Percentiles rank a stretch among this genome's conserved stretches.
phyloP scores from a whole-genome alignment of 2,113 vertebrate genomes.

The Calonectris borealis region DNA sequence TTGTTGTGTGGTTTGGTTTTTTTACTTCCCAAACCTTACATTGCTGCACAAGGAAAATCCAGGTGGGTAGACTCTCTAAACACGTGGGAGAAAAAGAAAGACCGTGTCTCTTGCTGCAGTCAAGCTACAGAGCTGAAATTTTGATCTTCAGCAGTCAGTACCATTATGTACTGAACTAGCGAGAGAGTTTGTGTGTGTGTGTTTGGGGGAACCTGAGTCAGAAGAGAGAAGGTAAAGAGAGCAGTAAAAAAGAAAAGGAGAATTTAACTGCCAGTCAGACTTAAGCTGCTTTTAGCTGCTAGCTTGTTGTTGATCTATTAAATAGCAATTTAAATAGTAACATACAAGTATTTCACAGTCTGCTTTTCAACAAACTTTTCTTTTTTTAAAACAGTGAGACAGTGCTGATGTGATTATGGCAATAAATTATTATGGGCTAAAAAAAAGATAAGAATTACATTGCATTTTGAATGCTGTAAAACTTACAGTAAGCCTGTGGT shows the following conservation, averaged over 20 bases:
- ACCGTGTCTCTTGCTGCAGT: neutral
- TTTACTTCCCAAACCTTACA: neutral
- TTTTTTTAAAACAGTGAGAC: neutral
- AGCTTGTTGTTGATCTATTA: neutral
- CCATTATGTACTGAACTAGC: neutral
- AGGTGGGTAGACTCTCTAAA: neutral
- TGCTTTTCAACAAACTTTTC: neutral
- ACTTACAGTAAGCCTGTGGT: slow-evolving; percentile 59
- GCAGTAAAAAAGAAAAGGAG: neutral
- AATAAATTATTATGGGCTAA: slow-evolving; percentile 60
- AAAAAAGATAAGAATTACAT: slow-evolving; percentile 5
- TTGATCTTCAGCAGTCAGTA: neutral
- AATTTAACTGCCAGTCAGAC: neutral
- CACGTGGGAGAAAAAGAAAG: neutral
- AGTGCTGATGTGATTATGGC: slow-evolving; percentile 27
- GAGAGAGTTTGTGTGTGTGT: neutral
- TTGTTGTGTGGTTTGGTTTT: neutral
- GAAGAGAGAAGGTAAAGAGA: neutral
- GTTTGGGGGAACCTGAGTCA: neutral
- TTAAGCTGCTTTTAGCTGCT: neutral
- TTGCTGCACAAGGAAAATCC: neutral
- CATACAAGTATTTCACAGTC: neutral
- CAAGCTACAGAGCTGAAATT: neutral
- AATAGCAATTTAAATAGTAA: neutral
- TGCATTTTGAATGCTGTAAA: slow-evolving; percentile 65